phyloP scores from a whole-genome alignment of 64 coral and sea anemone species.

The Dendronephthya gigantea region DNA sequence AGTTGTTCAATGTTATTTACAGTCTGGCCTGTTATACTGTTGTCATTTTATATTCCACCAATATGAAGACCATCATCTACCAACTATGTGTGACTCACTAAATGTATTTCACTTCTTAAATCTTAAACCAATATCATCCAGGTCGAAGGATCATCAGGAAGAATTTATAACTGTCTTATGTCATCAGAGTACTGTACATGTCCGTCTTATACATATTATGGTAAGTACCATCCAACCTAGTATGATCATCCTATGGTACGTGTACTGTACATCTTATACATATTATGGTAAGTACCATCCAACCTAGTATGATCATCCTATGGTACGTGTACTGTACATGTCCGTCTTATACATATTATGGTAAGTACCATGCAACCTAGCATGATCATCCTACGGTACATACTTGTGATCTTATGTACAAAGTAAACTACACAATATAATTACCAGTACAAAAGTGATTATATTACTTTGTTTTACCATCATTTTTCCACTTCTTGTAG shows the following conservation, averaged over 20 bases:
- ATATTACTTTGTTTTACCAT: neutral
- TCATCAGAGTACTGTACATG: conserved; percentile 69
- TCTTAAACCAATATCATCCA: neutral
- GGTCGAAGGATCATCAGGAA: conserved; percentile 72
- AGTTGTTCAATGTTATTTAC: neutral
- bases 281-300: neutral
- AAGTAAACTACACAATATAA: no score
- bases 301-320: conserved; percentile 53
- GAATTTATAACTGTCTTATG: conserved; percentile 61
- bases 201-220: conserved; percentile 83
- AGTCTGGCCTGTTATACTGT: no score
- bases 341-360: conserved; percentile 83
- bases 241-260: no score
- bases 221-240: conserved; percentile 17
- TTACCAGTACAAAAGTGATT: neutral
- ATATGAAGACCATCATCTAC: neutral
- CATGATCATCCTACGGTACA: no score
- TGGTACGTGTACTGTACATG: conserved; percentile 67
- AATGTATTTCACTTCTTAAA: neutral
- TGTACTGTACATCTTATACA: no score
- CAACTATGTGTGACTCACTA: no score
- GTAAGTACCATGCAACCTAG: conserved; percentile 16
- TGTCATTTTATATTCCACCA: no score
- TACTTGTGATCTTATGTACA: neutral
- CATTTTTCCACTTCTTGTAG: neutral